These are phyloP conservation scores for Dryoscopus gambensis DNA, from an alignment of 2,113 vertebrate species.

Conservation along the genomic window DNA sequence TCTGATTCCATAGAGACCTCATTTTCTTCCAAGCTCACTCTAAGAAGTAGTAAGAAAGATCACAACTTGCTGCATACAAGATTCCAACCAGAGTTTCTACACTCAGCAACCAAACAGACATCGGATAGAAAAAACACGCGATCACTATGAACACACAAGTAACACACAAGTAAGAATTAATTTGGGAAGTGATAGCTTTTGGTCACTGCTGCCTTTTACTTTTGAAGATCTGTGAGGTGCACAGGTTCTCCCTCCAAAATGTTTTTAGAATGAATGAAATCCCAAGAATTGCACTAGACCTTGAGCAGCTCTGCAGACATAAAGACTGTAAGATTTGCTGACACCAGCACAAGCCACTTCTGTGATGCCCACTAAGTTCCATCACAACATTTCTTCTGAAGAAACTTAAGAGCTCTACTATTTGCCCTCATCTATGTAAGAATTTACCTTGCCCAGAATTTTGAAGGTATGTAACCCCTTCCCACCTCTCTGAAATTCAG, in stretches of 20 bases:
- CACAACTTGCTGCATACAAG: not conserved
- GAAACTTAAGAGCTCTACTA: not conserved
- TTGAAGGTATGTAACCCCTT: not conserved
- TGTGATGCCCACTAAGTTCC: not conserved
- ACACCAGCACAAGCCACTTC: not conserved
- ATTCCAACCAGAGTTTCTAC: not conserved
- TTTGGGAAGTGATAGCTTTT: not conserved
- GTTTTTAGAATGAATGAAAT: not conserved
- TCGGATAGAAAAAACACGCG: fast-evolving
- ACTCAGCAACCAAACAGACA: not conserved
- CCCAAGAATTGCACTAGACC: not conserved
- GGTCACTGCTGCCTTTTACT: not conserved
- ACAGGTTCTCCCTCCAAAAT: not conserved
- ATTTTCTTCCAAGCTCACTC: not conserved
- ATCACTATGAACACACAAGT: not conserved
- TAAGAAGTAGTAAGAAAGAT: not conserved
- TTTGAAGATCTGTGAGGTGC: not conserved
- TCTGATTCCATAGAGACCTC: not conserved
- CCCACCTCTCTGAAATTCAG: not conserved
- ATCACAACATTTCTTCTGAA: not conserved
- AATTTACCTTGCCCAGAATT: not conserved
- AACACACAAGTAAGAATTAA: not conserved
- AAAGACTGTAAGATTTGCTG: not conserved
- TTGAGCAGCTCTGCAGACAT: not conserved
- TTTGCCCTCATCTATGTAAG: not conserved